A percentile compares a stretch with the other conserved stretches of the same genome.
Evolutionary conservation across 1,140 invertebrate genomes (phyloP).

Genomic region (Plectus sambesii): DNA sequence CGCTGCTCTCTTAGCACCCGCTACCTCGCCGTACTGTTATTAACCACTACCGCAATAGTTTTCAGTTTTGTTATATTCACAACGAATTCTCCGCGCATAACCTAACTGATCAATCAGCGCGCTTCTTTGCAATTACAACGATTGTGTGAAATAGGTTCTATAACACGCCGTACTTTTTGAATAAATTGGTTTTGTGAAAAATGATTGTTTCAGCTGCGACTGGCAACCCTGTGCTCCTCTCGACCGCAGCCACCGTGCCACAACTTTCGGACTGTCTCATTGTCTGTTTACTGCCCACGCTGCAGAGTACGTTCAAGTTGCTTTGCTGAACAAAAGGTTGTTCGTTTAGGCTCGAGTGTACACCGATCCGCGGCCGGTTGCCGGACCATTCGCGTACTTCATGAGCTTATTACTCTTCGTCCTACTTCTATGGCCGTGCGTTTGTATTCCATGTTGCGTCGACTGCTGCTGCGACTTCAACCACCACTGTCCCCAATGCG

Average conservation of each 20-base stretch:
- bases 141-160: no score
- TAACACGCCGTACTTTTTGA: no score
- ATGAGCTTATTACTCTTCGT: slow-evolving; percentile 30
- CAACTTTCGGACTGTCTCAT: slow-evolving; percentile 27
- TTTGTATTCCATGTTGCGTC: slow-evolving; percentile 25
- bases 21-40: no score
- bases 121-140: no score
- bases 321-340: background rate
- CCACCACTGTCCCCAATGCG: slow-evolving; percentile 31
- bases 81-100: no score
- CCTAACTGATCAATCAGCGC: no score
- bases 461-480: slow-evolving; percentile 32
- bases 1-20: no score
- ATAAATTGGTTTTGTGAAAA: background rate
- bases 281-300: slow-evolving; percentile 31
- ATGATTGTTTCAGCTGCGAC: slow-evolving; percentile 23
- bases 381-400: slow-evolving; percentile 31
- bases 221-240: no score
- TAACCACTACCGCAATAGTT: no score
- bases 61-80: no score
- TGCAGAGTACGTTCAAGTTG: slow-evolving; percentile 28
- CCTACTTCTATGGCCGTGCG: slow-evolving; percentile 33
- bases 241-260: no score
- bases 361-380: slow-evolving; percentile 24
- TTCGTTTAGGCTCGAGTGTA: slow-evolving; percentile 28